Conservation (phyloP, 2,888 invertebrate species). For the Cheilosia impressa region DNA sequence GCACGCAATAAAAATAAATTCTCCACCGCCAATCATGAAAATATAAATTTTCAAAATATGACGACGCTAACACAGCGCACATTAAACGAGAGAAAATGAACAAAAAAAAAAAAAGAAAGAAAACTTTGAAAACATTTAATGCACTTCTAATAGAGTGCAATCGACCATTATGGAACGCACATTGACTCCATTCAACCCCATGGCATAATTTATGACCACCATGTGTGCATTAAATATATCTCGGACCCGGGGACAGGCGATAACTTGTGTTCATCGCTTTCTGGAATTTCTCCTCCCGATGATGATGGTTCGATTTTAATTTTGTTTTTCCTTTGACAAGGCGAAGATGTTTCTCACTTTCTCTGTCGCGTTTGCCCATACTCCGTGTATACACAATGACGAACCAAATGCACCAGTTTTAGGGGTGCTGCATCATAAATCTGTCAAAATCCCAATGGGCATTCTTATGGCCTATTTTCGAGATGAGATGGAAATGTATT, state of each 20-base stretch:
- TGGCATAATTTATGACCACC: constrained; percentile 61
- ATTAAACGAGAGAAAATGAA: background rate
- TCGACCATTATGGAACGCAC: constrained; percentile 61
- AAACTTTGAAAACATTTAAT: constrained; percentile 41
- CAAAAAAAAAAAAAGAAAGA: background rate
- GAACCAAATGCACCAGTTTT: constrained; percentile 46
- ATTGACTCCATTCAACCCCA: constrained; percentile 59
- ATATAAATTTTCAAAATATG: constrained; percentile 45
- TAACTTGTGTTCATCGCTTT: constrained; percentile 53
- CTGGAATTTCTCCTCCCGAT: constrained; percentile 23
- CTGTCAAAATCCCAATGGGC: constrained; percentile 69
- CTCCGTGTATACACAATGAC: background rate
- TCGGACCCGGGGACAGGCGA: constrained; percentile 45
- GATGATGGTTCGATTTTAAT: constrained; percentile 11
- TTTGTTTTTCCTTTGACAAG: constrained; percentile 38
- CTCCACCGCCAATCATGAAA: constrained; percentile 44
- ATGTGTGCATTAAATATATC: constrained; percentile 68
- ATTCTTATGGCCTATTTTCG: constrained; percentile 38
- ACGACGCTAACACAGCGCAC: constrained; percentile 4
- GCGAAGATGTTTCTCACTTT: constrained; percentile 8
- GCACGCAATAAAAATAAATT: constrained; percentile 35
- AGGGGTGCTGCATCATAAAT: constrained; percentile 65
- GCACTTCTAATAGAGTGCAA: constrained; percentile 65
- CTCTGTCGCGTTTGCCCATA: constrained; percentile 11
- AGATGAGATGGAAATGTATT: constrained; percentile 59